A percentile compares a stretch with the other conserved stretches of the same genome.
Conservation (phyloP, 1,140 invertebrate species). For the Platyscapa corneri region DNA sequence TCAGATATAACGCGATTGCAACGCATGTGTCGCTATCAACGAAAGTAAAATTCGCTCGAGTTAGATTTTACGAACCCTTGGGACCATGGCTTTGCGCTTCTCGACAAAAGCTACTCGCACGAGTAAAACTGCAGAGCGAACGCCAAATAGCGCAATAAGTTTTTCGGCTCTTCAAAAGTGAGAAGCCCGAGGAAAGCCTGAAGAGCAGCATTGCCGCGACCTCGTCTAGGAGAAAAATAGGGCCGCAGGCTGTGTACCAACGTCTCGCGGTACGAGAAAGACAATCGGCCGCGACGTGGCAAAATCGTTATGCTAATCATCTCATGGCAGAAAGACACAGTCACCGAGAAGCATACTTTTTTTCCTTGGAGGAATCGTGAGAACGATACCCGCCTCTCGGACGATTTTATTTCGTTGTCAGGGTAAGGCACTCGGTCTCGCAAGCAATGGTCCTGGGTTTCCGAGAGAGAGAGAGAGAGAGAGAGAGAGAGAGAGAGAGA, state of each 20-base stretch:
- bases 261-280: not conserved
- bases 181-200: not conserved
- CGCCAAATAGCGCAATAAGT: not conserved
- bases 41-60: too few relatives aligned
- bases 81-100: not conserved
- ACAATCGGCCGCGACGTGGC: conserved; percentile 17
- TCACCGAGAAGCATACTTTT: conserved; percentile 19
- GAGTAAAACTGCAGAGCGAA: not conserved
- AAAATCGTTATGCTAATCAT: conserved; percentile 49
- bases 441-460: not conserved
- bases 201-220: not conserved
- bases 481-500: conserved; percentile 14
- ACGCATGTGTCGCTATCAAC: too few relatives aligned
- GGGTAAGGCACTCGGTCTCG: conserved; percentile 31
- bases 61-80: too few relatives aligned
- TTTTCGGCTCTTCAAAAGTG: not conserved
- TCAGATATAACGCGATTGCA: too few relatives aligned
- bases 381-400: conserved; percentile 44
- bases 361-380: conserved; percentile 44
- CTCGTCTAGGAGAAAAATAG: not conserved
- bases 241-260: not conserved
- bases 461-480: not conserved
- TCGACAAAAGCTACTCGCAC: conserved; percentile 65
- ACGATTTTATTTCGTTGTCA: conserved; percentile 50
- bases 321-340: conserved; percentile 9